Evolutionary conservation across 2,888 invertebrate species (phyloP).

Genomic region (Agrotis exclamationis): DNA sequence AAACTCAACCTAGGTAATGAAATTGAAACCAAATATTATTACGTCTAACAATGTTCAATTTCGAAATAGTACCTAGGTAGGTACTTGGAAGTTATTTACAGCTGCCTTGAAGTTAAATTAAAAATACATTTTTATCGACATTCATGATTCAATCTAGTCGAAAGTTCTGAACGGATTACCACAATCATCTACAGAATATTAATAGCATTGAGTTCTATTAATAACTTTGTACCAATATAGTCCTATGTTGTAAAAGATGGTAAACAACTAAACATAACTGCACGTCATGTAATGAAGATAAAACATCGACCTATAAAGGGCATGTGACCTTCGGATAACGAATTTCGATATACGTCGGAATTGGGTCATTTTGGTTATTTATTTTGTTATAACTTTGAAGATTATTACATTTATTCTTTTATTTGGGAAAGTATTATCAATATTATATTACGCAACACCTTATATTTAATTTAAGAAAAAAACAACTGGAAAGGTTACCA

Average conservation of each 20-base stretch:
- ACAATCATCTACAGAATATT: conserved; percentile 3
- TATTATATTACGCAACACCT: neutral
- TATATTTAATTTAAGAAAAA: neutral
- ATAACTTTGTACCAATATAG: conserved; percentile 10
- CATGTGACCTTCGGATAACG: conserved; percentile 43
- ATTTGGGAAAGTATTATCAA: neutral
- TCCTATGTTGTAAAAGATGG: conserved; percentile 12
- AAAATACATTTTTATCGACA: too few relatives aligned
- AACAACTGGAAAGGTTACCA: neutral
- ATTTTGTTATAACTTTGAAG: neutral
- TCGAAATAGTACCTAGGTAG: too few relatives aligned
- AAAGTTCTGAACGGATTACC: neutral
- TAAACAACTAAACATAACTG: conserved; percentile 13
- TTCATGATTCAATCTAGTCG: neutral
- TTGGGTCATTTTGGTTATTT: conserved; percentile 16
- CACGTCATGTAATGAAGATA: conserved; percentile 25
- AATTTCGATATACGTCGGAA: conserved; percentile 19
- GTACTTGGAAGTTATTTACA: too few relatives aligned
- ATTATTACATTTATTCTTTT: neutral
- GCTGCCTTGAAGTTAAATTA: too few relatives aligned
- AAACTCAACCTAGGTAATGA: conserved; percentile 1
- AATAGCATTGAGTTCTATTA: conserved; percentile 15
- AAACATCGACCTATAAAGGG: conserved; percentile 29
- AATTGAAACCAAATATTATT: conserved; percentile 6
- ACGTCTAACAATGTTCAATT: conserved; percentile 5